Evolutionary conservation across 2,888 invertebrate genomes (phyloP), one percentile per base, ranked within the genome.

Genomic region (Lasioglossum pauxillum): DNA sequence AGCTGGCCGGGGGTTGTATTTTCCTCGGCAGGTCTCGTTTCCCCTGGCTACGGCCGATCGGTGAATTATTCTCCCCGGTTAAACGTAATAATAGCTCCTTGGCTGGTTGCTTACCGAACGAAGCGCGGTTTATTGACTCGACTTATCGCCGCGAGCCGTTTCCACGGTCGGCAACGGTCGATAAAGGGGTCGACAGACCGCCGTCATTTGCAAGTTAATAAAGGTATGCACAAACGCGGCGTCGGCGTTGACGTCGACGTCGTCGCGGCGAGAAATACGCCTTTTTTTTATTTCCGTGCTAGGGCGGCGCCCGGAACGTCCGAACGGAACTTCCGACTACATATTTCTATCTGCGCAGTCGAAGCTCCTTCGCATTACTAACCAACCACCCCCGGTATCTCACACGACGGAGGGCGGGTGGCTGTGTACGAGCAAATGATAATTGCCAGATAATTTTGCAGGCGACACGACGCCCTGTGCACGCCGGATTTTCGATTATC

Each of bases 141-240:
- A 81, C 84, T 86, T 89, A 88, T 89, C 80, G 84, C 80, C 74
- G 71, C 85, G 84, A 83, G 79, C 78, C 67, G 79, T 84, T 88
- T 86, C 83, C 83, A 80, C 84, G 87, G 85, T 87, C 86, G 84
- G 82, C 75, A 78, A 38, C 53, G 69, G 53, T 75, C 85, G 88
- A 83, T 75, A 87, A 78, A 57, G 72, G 80, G 78, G 87, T 83
- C 78, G 83, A 71, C 76, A 69, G 83, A 76, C 75, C 46, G 38
- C 35, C 71, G 81, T 87, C 80, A 81, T 87, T 87, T 87, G 83
- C 87, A 87, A 83, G 78, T 83, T 87, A 80, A 87, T 87, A 86
- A 80, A 86, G 82, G 71, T 77, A 77, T 44, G 75, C 75, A 86
- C 79, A 81, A 80, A 77, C 74, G 75, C 57, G 41, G 31, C 69